Percentiles rank a stretch among this genome's conserved stretches.
Conservation (phyloP, 1,140 invertebrate genomes). For the Pseudobourletiella spinata region DNA sequence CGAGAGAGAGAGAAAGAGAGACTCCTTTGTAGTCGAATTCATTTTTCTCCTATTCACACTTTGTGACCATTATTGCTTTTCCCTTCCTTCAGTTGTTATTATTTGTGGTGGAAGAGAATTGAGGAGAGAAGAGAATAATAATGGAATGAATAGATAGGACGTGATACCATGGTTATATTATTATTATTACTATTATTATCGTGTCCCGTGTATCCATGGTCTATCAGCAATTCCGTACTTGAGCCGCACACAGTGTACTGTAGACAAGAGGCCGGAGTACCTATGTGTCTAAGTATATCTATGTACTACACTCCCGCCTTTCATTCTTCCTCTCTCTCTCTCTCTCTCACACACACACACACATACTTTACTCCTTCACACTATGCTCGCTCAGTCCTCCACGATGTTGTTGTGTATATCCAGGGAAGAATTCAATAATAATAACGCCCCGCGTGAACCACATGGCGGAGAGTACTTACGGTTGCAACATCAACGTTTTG, state of each 20-base stretch:
- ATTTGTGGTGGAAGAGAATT: background rate
- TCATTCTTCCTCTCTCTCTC: background rate
- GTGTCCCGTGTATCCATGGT: background rate
- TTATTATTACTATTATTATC: background rate
- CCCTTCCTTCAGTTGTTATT: constrained; percentile 2
- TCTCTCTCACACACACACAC: background rate
- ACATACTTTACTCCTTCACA: too few species aligned
- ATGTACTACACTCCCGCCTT: too few species aligned
- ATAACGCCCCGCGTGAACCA: too few species aligned
- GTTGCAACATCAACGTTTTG: too few species aligned
- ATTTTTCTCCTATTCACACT: constrained; percentile 13
- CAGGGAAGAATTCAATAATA: too few species aligned
- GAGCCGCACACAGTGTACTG: too few species aligned
- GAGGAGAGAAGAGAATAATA: background rate
- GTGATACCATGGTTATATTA: constrained; percentile 3
- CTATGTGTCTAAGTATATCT: background rate
- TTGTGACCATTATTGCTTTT: constrained; percentile 7
- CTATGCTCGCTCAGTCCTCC: too few species aligned
- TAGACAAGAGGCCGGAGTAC: too few species aligned
- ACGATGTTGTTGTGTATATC: too few species aligned
- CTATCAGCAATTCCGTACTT: too few species aligned
- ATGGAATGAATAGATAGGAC: background rate
- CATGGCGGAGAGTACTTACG: too few species aligned
- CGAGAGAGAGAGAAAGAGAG: background rate
- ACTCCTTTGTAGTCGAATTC: constrained; percentile 1